Base-by-base conservation (phyloP, 2,888 invertebrate species). In the Drepana falcataria region DNA sequence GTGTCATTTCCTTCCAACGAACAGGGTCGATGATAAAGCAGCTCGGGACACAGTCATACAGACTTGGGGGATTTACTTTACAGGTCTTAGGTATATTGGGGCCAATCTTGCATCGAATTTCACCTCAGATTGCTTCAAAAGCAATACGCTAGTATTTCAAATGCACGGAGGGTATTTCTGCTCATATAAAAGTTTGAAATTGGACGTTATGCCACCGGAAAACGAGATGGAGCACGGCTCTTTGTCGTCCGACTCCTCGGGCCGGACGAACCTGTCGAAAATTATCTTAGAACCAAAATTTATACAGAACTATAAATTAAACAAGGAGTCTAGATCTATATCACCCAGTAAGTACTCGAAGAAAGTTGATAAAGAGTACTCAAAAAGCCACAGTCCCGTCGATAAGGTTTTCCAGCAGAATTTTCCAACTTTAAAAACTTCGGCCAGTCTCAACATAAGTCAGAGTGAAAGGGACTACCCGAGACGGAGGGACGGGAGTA, bases 141-240 rank as follows among this genome's bases (percentile, higher is more conserved):
- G 92, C 60, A 96, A 96, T 78, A 94, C 96, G 49, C 85, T 97
- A 67, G 94, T 98, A 68, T 96, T 98, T 82, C 95, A 96, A 87
- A 94, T 98, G 93, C 95, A 95, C 60, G 97, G 96, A 47, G 97
- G 97, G 2, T 96, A 94, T 73, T 98, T 97, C 78, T 95, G 95
- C 47, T 93, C 93, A 0, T 91, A 91, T 61, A 91, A 87, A 77
- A 91, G 91, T 71, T 75, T 92, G 2, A 87, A 88, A 72, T 70
- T 93, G 48, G 92, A 92, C 58, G 75, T 90, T 2, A 90, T 91
- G 35, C 90, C 90, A 0, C 79, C 87, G 0, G 90, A 90, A 65
- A 86, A 89, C 47, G 89, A 88, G 60, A 48, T 82, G 1, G 88
- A 91, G 75, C 83, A 86, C 5, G 77, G 88, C 2, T 90, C 90